Percentiles rank a stretch among this genome's conserved stretches.
These are phyloP conservation scores for Hirtodrosophila trivittata DNA, from an alignment of 2,888 invertebrate species.

Conservation along the genomic window DNA sequence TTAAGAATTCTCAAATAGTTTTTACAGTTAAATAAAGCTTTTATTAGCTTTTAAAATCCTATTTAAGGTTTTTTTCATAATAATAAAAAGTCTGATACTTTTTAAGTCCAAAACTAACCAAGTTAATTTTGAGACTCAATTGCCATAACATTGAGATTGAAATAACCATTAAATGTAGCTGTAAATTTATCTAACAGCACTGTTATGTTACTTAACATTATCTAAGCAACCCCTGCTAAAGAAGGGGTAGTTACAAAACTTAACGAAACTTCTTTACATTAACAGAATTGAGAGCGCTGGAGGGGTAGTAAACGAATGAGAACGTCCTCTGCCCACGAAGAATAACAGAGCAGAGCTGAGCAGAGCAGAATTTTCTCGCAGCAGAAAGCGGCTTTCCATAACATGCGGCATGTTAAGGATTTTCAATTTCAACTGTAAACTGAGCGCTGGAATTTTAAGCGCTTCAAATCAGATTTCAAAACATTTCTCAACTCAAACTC, in stretches of 20 bases:
- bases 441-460: conserved; percentile 47
- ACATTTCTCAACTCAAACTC: background rate
- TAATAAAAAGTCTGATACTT: too few species aligned
- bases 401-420: conserved; percentile 31
- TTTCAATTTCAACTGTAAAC: conserved; percentile 23
- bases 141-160: too few species aligned
- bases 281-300: background rate
- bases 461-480: conserved; percentile 5
- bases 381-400: conserved; percentile 22
- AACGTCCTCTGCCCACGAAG: conserved; percentile 5
- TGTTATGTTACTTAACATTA: conserved; percentile 45
- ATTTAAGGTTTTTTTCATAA: too few species aligned
- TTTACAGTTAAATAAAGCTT: too few species aligned
- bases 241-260: conserved; percentile 49
- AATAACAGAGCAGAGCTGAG: conserved; percentile 6
- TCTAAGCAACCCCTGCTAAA: conserved; percentile 60
- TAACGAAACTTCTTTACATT: conserved; percentile 60
- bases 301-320: conserved; percentile 36
- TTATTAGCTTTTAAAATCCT: too few species aligned
- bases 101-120: too few species aligned
- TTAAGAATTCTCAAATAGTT: too few species aligned
- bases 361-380: background rate
- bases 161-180: too few species aligned
- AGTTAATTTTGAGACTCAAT: too few species aligned
- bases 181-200: too few species aligned